phyloP scores from a whole-genome alignment of 2,888 invertebrate species.

The Danaus chrysippus region DNA sequence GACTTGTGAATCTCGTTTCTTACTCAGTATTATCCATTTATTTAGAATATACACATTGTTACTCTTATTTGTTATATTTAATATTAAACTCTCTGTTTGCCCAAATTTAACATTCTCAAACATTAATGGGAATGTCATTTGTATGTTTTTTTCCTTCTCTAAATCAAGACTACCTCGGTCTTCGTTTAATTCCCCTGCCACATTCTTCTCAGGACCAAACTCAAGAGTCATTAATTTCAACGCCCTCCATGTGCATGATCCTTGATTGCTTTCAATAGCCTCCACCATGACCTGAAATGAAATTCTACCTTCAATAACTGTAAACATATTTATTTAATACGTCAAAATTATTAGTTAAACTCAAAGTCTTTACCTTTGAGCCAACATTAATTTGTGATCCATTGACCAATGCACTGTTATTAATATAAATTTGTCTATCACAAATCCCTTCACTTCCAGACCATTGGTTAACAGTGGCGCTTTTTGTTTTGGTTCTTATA shows the following conservation, averaged over 20 bases:
- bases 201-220: conserved; percentile 46
- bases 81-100: conserved; percentile 39
- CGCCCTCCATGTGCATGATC: conserved; percentile 79
- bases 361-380: conserved; percentile 69
- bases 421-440: conserved; percentile 80
- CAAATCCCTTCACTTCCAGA: conserved; percentile 75
- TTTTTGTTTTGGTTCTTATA: conserved; percentile 75
- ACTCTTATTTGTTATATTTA: conserved; percentile 66
- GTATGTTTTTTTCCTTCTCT: conserved; percentile 73
- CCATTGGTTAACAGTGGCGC: conserved; percentile 71
- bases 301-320: too few relatives aligned
- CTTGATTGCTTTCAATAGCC: conserved; percentile 86
- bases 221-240: conserved; percentile 57
- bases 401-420: conserved; percentile 72
- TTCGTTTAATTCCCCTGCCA: conserved; percentile 32
- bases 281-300: conserved; percentile 77
- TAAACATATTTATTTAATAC: too few relatives aligned
- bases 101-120: conserved; percentile 68
- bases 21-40: conserved; percentile 73
- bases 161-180: conserved; percentile 45
- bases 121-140: conserved; percentile 71
- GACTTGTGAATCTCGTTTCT: conserved; percentile 75
- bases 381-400: conserved; percentile 78
- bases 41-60: conserved; percentile 61
- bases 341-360: too few relatives aligned